These are phyloP conservation scores for Monopterus albus DNA, from an alignment of 2,113 vertebrate species.

Conservation along the genomic window DNA sequence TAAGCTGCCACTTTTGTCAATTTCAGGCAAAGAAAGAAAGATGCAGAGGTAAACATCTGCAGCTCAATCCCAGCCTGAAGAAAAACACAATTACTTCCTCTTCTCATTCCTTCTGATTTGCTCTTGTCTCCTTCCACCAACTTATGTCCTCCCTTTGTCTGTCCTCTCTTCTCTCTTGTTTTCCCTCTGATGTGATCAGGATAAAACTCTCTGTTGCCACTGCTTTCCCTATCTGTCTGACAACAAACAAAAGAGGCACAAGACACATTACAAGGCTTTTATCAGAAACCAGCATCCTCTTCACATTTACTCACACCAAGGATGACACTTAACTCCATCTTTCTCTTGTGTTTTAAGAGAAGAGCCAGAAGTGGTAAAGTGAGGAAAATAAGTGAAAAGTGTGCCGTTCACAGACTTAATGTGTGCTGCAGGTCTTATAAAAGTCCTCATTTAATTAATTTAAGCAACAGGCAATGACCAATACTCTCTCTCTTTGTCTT, in stretches of 20 bases:
- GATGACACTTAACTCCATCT: slow-evolving; percentile 11
- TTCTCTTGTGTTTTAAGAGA: neutral
- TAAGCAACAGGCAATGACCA: neutral
- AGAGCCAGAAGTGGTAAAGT: neutral
- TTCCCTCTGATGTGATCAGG: slow-evolving; percentile 10
- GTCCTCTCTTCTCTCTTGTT: neutral
- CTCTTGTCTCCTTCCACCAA: slow-evolving; percentile 27
- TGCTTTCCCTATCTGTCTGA: neutral
- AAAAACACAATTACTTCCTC: slow-evolving; percentile 44
- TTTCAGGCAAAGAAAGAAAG: slow-evolving; percentile 32
- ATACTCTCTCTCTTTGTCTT: neutral
- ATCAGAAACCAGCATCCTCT: neutral
- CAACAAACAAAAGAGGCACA: slow-evolving; percentile 2
- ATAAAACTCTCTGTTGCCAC: slow-evolving; percentile 9
- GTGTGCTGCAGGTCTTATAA: neutral
- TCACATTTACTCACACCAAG: neutral
- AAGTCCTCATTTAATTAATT: neutral
- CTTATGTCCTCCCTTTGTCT: slow-evolving; percentile 7
- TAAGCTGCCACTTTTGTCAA: slow-evolving; percentile 53
- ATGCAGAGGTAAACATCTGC: slow-evolving; percentile 47
- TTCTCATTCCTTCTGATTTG: slow-evolving; percentile 24
- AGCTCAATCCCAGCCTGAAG: slow-evolving; percentile 23
- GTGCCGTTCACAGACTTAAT: neutral
- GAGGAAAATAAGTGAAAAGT: neutral
- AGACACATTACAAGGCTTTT: neutral